These are phyloP conservation scores for Trypoxylon attenuatum DNA, from an alignment of 2,888 invertebrate genomes.

Conservation along the genomic window DNA sequence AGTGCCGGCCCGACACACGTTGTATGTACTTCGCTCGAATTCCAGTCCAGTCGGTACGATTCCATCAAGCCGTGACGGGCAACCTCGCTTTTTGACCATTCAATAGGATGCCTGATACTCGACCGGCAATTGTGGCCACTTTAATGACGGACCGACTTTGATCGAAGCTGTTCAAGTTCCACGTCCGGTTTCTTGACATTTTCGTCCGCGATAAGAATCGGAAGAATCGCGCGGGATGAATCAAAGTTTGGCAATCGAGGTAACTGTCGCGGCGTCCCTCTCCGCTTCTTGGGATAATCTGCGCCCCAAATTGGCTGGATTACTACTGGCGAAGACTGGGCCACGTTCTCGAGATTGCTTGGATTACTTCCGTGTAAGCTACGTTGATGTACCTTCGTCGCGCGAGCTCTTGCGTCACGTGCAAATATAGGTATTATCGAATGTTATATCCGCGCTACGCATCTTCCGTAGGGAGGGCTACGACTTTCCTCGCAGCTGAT, in stretches of 20 bases:
- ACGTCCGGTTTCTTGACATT: too few relatives aligned
- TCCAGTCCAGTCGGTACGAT: background rate
- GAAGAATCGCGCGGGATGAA: conserved; percentile 8
- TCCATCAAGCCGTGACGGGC: background rate
- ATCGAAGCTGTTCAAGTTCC: background rate
- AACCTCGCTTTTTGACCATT: background rate
- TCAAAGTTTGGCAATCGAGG: conserved; percentile 27
- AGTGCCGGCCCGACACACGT: conserved; percentile 55
- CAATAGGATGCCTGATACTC: too few relatives aligned
- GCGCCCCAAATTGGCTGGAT: conserved; percentile 70
- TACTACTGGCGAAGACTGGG: conserved; percentile 66
- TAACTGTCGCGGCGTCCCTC: background rate
- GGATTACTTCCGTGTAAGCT: conserved; percentile 67
- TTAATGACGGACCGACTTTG: background rate
- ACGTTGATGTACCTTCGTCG: conserved; percentile 34
- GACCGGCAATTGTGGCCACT: too few relatives aligned
- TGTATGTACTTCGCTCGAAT: too few relatives aligned
- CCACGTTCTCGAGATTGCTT: conserved; percentile 69
- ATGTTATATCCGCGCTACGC: conserved; percentile 43
- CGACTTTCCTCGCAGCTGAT: conserved; percentile 6
- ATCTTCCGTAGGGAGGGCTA: conserved; percentile 35
- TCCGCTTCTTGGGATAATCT: conserved; percentile 44
- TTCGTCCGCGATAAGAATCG: background rate
- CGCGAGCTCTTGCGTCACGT: conserved; percentile 24
- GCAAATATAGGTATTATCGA: conserved; percentile 59